Evolutionary conservation across 2,888 invertebrate genomes (phyloP).

Genomic region (Caenorhabditis drosophilae): DNA sequence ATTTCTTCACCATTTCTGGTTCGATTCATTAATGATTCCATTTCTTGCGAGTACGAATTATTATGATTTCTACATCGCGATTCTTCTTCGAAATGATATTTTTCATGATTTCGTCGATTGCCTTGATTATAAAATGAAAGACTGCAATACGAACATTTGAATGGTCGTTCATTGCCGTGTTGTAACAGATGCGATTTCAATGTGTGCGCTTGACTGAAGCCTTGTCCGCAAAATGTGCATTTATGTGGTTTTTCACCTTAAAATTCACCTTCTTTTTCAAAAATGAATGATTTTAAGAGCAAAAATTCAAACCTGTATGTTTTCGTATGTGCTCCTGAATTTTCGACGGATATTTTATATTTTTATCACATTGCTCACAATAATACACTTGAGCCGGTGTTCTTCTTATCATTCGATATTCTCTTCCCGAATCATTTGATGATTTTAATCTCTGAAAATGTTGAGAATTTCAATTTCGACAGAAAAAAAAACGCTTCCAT

Average conservation of each 20-base stretch:
- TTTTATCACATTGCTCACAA: conserved; percentile 48
- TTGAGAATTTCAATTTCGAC: too few species aligned
- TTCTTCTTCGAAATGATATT: conserved; percentile 12
- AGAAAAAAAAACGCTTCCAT: too few species aligned
- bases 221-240: conserved; percentile 39
- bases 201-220: conserved; percentile 51
- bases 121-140: conserved; percentile 21
- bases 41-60: too few species aligned
- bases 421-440: background rate
- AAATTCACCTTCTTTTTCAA: background rate
- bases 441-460: too few species aligned
- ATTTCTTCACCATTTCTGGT: too few species aligned
- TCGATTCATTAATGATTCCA: too few species aligned
- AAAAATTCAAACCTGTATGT: conserved; percentile 48
- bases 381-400: conserved; percentile 33
- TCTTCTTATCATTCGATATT: conserved; percentile 41
- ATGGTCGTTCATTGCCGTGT: conserved; percentile 49
- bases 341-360: conserved; percentile 53
- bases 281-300: background rate
- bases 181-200: conserved; percentile 46
- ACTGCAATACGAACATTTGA: conserved; percentile 50
- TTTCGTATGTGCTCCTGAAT: conserved; percentile 52
- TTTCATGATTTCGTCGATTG: conserved; percentile 38
- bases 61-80: background rate
- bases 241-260: conserved; percentile 37